phyloP scores from a whole-genome alignment of 2,888 invertebrate genomes.

The Candidula unifasciata region DNA sequence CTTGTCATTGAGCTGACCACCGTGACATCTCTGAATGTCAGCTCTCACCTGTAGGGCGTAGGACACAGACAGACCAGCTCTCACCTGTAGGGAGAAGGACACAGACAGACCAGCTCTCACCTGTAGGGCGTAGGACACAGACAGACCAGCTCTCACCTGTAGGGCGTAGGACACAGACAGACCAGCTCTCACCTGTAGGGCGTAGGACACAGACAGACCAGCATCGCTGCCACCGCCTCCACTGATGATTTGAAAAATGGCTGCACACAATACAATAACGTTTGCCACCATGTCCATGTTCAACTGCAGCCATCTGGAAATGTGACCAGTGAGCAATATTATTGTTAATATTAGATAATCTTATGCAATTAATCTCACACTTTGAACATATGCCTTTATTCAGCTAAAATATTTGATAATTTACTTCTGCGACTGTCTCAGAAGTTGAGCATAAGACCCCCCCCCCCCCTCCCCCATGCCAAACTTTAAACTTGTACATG shows the following conservation, averaged over 20 bases:
- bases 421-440: no score
- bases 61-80: constrained; percentile 71
- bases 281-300: constrained; percentile 71
- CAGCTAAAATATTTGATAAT: no score
- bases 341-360: neutral
- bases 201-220: constrained; percentile 73
- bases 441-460: no score
- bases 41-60: constrained; percentile 71
- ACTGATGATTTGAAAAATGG: constrained; percentile 70
- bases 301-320: constrained; percentile 69
- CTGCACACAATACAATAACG: constrained; percentile 66
- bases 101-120: constrained; percentile 64
- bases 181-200: constrained; percentile 64
- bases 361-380: no score
- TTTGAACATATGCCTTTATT: no score
- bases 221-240: constrained; percentile 67
- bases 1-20: no score
- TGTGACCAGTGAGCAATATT: neutral
- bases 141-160: constrained; percentile 71
- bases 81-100: constrained; percentile 72
- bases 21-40: neutral
- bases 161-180: constrained; percentile 73
- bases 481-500: no score
- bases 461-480: no score
- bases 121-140: constrained; percentile 74